Conservation (phyloP, 2,797 vertebrate genomes). For the Basileuterus tristriatus region DNA sequence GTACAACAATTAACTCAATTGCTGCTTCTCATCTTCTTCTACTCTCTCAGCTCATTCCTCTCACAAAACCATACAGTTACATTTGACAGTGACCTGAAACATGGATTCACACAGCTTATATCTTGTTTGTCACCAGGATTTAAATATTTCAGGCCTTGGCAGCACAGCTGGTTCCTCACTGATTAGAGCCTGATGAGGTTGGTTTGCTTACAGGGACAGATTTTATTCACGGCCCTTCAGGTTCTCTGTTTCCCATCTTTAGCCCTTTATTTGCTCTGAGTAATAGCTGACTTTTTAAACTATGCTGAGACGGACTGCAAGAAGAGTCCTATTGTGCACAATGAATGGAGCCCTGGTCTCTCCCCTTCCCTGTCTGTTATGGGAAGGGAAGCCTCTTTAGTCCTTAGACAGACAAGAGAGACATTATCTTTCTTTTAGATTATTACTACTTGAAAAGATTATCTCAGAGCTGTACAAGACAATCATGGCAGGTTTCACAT, state of each 20-base stretch:
- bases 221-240: conserved; percentile 4
- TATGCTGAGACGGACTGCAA: conserved; percentile 39
- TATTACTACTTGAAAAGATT: background rate
- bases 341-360: conserved; percentile 43
- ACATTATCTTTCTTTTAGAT: conserved; percentile 22
- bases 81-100: conserved; percentile 23
- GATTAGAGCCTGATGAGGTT: background rate
- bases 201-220: background rate
- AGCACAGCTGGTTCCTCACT: background rate
- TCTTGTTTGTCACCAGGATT: conserved; percentile 41
- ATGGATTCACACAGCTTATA: background rate
- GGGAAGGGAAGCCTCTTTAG: conserved; percentile 24
- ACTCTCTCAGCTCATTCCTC: background rate
- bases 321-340: conserved; percentile 59
- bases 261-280: conserved; percentile 44
- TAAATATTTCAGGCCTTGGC: conserved; percentile 13
- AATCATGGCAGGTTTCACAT: background rate
- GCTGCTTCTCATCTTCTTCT: background rate
- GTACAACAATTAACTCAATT: background rate
- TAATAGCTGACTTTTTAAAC: conserved; percentile 54
- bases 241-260: conserved; percentile 9
- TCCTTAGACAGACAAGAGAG: conserved; percentile 28
- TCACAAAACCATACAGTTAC: background rate
- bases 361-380: background rate
- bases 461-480: background rate